Evolutionary conservation across 1,140 invertebrate species (phyloP), one percentile per base, ranked within the genome.

Genomic region (Macrobrachium nipponense): DNA sequence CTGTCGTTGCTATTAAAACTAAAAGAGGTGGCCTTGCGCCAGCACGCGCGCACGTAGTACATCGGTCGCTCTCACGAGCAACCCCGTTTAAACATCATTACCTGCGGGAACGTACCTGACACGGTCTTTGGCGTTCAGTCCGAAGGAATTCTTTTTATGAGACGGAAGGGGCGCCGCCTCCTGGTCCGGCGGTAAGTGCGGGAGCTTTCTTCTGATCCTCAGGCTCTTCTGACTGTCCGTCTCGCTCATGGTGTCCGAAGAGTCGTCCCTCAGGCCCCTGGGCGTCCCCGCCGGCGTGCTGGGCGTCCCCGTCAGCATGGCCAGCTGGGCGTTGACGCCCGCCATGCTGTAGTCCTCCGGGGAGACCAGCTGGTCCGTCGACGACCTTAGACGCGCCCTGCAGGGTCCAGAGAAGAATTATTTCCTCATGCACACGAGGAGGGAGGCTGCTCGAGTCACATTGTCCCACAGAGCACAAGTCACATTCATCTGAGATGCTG

Each of bases 111-210:
- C 84, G 89, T 88, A 91, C 91, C 91, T 91, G 87, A 90, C 90
- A 83, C 89, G 88, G 88, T 91, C 91, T 82, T 91, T 89, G 68
- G 88, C 86, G 89, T 72, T 88, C 82, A 62, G 89, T 85, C 79
- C 89, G 89, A 75, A 90, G 82, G 82, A 72, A 70, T 86, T 90
- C 89, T 92, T 91, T 84, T 92, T 92, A 51, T 90, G 90, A 2
- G 91, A 91, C 61, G 92, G 92, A 14, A 93, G 89, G 10, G 91
- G 91, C 8, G 92, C 91, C 2, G 93, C 92, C 88, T 93, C 93
- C 89, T 94, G 93, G 78, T 93, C 93, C 0, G 92, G 90, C 3
- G 94, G 94, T 61, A 94, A 92, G 20, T 93, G 91, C 5, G 94
- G 93, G 23, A 94, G 90, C 88, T 93, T 94, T 62, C 94, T 89